phyloP scores from a whole-genome alignment of 2,113 vertebrate species.

The Ciconia boyciana region DNA sequence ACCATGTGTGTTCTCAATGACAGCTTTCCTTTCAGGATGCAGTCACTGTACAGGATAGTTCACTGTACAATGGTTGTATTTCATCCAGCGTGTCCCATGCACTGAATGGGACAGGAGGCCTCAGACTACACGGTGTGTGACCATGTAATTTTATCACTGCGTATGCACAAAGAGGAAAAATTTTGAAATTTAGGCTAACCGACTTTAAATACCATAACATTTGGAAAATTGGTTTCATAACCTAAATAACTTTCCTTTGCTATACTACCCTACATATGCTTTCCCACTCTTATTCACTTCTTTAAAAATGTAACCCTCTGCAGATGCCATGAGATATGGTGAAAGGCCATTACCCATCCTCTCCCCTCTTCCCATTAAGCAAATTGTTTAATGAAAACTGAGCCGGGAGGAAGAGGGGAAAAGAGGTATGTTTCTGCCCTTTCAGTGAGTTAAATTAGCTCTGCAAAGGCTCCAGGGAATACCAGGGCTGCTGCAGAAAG shows the following conservation, averaged over 20 bases:
- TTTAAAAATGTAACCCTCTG: neutral
- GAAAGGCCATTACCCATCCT: neutral
- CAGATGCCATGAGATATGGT: rapidly evolving
- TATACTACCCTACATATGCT: neutral
- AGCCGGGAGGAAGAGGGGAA: neutral
- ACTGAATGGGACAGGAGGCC: neutral
- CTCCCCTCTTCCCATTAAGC: neutral
- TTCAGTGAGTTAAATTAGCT: neutral
- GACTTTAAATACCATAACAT: neutral
- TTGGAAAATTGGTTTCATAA: neutral
- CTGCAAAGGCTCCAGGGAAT: neutral
- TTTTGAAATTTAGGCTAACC: neutral
- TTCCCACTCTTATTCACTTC: neutral
- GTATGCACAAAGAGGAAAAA: neutral
- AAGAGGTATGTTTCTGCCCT: neutral
- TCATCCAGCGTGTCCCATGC: too few relatives aligned
- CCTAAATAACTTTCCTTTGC: neutral
- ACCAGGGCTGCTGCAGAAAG: neutral
- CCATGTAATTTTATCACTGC: neutral
- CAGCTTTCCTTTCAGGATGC: neutral
- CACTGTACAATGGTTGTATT: neutral
- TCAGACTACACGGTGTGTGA: neutral
- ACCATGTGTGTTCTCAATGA: neutral
- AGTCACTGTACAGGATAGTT: neutral
- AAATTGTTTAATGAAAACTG: neutral